phyloP scores from a whole-genome alignment of 35 echinoderm and acorn worm genomes.

The Lytechinus pictus region DNA sequence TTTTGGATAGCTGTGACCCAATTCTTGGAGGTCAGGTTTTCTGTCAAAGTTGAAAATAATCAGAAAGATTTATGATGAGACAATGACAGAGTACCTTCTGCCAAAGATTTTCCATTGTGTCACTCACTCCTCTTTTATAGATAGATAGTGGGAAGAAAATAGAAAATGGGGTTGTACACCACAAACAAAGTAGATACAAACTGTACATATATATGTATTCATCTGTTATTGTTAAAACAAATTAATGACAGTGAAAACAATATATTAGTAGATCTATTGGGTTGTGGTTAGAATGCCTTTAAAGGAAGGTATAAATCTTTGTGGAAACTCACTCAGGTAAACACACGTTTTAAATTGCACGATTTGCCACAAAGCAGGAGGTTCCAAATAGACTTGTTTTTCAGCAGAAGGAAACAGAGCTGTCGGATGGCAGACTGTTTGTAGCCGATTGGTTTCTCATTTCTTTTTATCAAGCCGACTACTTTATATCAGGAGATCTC shows the following conservation, averaged over 20 bases:
- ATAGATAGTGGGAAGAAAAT: neutral
- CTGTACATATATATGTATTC: neutral
- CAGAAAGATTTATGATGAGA: neutral
- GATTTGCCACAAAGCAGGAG: neutral
- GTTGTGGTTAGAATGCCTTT: neutral
- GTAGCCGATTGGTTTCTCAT: neutral
- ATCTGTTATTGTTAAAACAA: neutral
- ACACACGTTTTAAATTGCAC: constrained; percentile 12
- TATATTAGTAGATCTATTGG: neutral
- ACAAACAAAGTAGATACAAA: neutral
- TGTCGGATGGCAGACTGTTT: neutral
- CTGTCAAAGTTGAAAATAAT: constrained; percentile 4
- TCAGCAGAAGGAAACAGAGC: neutral
- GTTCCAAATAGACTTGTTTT: neutral
- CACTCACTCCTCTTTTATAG: neutral
- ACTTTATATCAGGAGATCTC: neutral
- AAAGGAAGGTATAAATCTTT: neutral
- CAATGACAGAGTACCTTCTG: neutral
- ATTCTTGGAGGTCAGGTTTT: neutral
- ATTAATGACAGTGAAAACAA: neutral
- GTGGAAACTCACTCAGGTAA: neutral
- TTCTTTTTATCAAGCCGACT: neutral
- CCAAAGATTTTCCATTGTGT: neutral
- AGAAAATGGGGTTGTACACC: neutral
- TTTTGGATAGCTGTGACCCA: neutral